These are phyloP conservation scores for Celastrina argiolus DNA, from an alignment of 2,888 invertebrate genomes.

Conservation along the genomic window DNA sequence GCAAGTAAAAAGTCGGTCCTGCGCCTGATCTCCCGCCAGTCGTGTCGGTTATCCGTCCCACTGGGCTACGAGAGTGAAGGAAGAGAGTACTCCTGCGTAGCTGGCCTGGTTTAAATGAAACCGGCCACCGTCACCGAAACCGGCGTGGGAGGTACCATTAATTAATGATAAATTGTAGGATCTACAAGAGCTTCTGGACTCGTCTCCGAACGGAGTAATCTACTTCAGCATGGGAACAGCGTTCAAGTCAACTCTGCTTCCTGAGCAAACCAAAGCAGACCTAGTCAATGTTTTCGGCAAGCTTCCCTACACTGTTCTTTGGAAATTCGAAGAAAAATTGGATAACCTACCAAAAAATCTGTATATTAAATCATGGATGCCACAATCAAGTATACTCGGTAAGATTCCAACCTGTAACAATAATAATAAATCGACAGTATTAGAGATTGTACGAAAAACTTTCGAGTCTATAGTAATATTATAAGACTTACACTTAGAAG, in stretches of 20 bases:
- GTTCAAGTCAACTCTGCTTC: not conserved
- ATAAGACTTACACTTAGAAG: too few relatives aligned
- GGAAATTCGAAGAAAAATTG: slow-evolving; percentile 6
- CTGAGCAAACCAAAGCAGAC: not conserved
- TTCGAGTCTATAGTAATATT: too few relatives aligned
- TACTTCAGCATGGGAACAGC: slow-evolving; percentile 7
- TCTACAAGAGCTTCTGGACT: slow-evolving; percentile 11
- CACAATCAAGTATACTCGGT: not conserved
- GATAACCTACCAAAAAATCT: slow-evolving; percentile 1
- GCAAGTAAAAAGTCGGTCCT: too few relatives aligned
- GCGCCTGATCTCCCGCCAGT: too few relatives aligned
- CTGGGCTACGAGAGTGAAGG: too few relatives aligned
- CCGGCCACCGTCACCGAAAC: too few relatives aligned
- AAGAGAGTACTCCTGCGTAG: too few relatives aligned
- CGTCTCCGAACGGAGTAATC: not conserved
- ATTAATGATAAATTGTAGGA: not conserved
- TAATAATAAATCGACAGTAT: too few relatives aligned
- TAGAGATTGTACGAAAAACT: too few relatives aligned
- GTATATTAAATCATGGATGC: slow-evolving; percentile 11
- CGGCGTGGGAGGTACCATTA: too few relatives aligned
- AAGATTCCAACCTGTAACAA: not conserved
- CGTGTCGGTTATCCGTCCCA: too few relatives aligned
- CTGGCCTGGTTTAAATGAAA: too few relatives aligned
- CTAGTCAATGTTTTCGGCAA: slow-evolving; percentile 1
- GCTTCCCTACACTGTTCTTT: slow-evolving; percentile 3